These are phyloP conservation scores for Zaprionus davidi DNA, from an alignment of 1,140 invertebrate genomes.

Conservation along the genomic window DNA sequence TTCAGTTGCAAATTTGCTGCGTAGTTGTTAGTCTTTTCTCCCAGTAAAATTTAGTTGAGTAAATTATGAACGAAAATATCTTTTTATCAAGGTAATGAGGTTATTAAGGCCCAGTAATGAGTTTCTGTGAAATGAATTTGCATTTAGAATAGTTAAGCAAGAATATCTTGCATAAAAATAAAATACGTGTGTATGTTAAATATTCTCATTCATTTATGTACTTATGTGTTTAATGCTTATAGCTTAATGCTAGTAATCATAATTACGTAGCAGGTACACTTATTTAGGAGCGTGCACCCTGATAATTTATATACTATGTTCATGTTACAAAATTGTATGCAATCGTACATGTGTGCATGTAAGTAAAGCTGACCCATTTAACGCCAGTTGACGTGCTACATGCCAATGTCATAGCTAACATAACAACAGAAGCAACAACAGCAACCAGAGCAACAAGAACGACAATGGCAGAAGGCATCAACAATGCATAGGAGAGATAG, in stretches of 20 bases:
- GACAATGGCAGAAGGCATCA: background rate
- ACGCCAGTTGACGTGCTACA: slow-evolving; percentile 49
- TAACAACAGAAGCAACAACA: slow-evolving; percentile 8
- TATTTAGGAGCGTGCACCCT: background rate
- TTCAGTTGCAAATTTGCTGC: slow-evolving; percentile 26
- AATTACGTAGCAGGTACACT: background rate
- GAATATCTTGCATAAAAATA: background rate
- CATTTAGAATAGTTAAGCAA: background rate
- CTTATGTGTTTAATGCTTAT: no score
- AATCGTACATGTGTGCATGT: slow-evolving; percentile 26
- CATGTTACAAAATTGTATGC: background rate
- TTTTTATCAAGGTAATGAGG: slow-evolving; percentile 31
- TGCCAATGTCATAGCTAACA: slow-evolving; percentile 35
- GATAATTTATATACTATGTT: background rate
- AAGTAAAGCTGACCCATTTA: slow-evolving; percentile 45
- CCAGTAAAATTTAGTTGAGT: slow-evolving; percentile 16
- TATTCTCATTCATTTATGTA: background rate
- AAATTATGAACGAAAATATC: slow-evolving; percentile 29
- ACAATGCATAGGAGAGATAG: background rate
- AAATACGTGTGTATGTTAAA: background rate
- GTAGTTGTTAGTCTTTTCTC: background rate
- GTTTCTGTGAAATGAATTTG: background rate
- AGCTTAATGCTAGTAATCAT: background rate
- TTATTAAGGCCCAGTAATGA: background rate
- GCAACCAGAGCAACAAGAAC: background rate